Percentiles rank a stretch among this genome's conserved stretches.
phyloP scores from a whole-genome alignment of 1,140 invertebrate genomes.

The Diuraphis noxia region DNA sequence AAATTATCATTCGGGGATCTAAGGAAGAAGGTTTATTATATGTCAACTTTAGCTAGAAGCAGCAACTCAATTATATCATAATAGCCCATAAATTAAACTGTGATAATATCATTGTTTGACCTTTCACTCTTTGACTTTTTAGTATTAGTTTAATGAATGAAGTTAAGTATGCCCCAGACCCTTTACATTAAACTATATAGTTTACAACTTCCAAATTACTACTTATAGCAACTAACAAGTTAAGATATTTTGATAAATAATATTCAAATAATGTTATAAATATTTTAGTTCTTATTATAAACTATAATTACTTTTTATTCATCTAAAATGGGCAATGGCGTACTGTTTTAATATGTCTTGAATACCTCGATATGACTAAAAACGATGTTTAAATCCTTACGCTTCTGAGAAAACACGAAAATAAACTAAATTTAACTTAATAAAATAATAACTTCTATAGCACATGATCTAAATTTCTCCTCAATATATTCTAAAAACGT shows the following conservation, averaged over 20 bases:
- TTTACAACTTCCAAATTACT: conserved; percentile 33
- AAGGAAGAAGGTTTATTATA: not conserved
- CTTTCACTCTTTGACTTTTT: conserved; percentile 36
- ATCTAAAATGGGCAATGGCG: too few species aligned
- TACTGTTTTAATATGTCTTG: not conserved
- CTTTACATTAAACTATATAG: conserved; percentile 16
- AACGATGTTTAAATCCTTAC: too few species aligned
- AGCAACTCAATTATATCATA: conserved; percentile 14
- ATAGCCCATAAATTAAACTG: conserved; percentile 40
- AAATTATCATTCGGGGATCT: not conserved
- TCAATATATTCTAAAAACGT: too few species aligned
- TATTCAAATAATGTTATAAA: not conserved
- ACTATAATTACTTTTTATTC: not conserved
- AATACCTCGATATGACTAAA: not conserved
- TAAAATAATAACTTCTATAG: too few species aligned
- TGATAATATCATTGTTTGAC: conserved; percentile 42
- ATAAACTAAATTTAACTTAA: too few species aligned
- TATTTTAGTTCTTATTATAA: not conserved
- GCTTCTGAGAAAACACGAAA: too few species aligned
- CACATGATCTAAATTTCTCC: too few species aligned
- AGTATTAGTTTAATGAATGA: conserved; percentile 36
- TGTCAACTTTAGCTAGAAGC: not conserved
- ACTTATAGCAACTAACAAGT: not conserved
- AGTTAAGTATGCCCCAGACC: conserved; percentile 3
- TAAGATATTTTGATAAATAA: conserved; percentile 12